Evolutionary conservation across 2,113 vertebrate species (phyloP), one percentile per base, ranked within the genome.

Genomic region (Chionodraco myersi): DNA sequence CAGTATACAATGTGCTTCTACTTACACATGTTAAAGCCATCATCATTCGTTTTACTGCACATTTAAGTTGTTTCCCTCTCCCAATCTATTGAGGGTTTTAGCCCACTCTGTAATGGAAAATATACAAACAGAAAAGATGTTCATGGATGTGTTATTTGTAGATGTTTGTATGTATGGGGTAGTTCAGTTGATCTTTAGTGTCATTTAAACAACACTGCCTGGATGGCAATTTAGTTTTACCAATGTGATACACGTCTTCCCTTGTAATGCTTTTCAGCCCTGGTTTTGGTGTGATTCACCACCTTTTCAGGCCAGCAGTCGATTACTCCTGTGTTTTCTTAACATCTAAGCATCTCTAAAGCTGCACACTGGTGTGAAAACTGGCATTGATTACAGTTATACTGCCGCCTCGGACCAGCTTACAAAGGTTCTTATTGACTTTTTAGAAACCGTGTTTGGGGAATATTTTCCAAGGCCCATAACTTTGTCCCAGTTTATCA

Each of bases 351-450:
- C 23, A 12, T 6, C 5, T 79, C 58, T 60, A 64, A 84, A 84
- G 74, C 70, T 67, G 60, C 79, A 77, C 79, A 62, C 74, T 30
- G 73, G 71, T 75, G 74, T 63, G 80, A 87, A 88, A 90, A 76
- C 56, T 23, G 81, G 12, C 79, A 90, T 86, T 83, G 86, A 89
- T 89, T 72, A 73, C 74, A 66, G 77, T 83, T 83, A 75, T n/a
- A 57, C 41, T 21, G 73, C 85, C 10, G 5, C 69, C 63, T 72
- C 72, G 65, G 79, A 85, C 76, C 75, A 72, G 61, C 79, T 41
- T 60, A 66, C 80, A 82, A 79, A 77, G 77, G 77, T 61, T 87
- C 69, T 75, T 87, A 91, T 89, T n/a, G 92, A 92, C 89, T 84
- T 88, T 85, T 69, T 62, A 16, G 64, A 78, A 85, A 73, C 76